These are phyloP conservation scores for Mohoua ochrocephala DNA, from an alignment of 2,113 vertebrate species.

Conservation along the genomic window DNA sequence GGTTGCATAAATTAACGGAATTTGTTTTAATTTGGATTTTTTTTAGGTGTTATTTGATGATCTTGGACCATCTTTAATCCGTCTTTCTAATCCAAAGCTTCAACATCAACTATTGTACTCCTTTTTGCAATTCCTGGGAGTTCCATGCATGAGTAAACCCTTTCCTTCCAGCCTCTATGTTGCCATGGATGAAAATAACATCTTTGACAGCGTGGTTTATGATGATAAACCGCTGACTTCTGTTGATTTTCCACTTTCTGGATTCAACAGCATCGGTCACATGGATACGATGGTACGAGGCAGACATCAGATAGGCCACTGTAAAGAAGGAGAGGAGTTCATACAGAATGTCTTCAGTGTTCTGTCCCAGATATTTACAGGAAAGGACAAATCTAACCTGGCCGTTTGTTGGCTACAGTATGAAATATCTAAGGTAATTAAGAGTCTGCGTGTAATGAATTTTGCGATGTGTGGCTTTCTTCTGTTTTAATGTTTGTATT, in stretches of 20 bases:
- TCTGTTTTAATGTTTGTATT: not conserved
- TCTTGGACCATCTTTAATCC: constrained; percentile 86
- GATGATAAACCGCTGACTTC: constrained; percentile 76
- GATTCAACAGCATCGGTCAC: constrained; percentile 78
- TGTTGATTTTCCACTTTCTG: constrained; percentile 58
- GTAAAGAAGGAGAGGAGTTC: constrained; percentile 86
- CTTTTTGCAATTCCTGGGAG: constrained; percentile 88
- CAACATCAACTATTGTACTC: constrained; percentile 74
- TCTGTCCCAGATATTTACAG: constrained; percentile 73
- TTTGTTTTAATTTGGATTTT: not conserved
- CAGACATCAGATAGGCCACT: constrained; percentile 73
- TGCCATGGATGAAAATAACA: constrained; percentile 81
- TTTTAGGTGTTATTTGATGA: constrained; percentile 93
- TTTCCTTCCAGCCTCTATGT: constrained; percentile 71
- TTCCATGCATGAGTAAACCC: constrained; percentile 71
- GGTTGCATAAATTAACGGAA: not conserved
- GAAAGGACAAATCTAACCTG: constrained; percentile 72
- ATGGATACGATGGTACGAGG: constrained; percentile 71
- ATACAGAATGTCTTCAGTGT: constrained; percentile 80
- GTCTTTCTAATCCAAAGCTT: constrained; percentile 73
- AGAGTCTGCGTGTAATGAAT: not conserved
- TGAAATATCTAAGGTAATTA: constrained; percentile 87
- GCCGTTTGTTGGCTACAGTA: constrained; percentile 85
- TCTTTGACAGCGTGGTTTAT: constrained; percentile 69
- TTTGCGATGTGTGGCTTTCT: not conserved